Percentiles rank a stretch among this genome's conserved stretches.
These are phyloP conservation scores for Pipistrellus nathusii DNA, from an alignment of 2,797 vertebrate genomes.

Conservation along the genomic window DNA sequence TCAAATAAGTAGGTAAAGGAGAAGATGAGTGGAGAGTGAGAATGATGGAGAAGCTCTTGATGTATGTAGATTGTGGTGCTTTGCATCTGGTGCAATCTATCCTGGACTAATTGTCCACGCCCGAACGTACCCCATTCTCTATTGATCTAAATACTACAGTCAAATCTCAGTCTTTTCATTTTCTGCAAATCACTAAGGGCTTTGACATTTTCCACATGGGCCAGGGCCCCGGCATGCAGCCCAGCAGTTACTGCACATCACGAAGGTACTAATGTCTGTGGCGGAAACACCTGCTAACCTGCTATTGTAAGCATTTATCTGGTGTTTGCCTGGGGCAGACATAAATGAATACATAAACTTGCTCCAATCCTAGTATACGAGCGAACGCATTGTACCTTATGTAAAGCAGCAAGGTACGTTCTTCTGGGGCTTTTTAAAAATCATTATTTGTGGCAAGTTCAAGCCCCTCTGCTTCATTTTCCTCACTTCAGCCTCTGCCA, in stretches of 20 bases:
- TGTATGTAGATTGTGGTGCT: neutral
- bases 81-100: neutral
- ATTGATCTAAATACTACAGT: neutral
- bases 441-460: slow-evolving; percentile 76
- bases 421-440: slow-evolving; percentile 79
- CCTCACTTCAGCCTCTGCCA: slow-evolving; percentile 34
- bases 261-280: slow-evolving; percentile 63
- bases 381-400: slow-evolving; percentile 73
- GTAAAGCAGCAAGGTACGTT: slow-evolving; percentile 73
- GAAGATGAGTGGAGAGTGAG: neutral
- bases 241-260: slow-evolving; percentile 54
- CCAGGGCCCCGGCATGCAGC: slow-evolving; percentile 49
- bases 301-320: slow-evolving; percentile 74
- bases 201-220: slow-evolving; percentile 51
- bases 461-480: slow-evolving; percentile 65
- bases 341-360: slow-evolving; percentile 81
- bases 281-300: slow-evolving; percentile 64
- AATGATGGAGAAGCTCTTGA: neutral
- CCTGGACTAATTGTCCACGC: slow-evolving; percentile 3
- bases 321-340: slow-evolving; percentile 79
- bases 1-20: slow-evolving; percentile 43
- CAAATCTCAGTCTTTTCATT: neutral
- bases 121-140: neutral
- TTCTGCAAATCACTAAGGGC: slow-evolving; percentile 45
- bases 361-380: slow-evolving; percentile 67